Percentiles rank a stretch among this genome's conserved stretches.
phyloP scores from a whole-genome alignment of 2,113 vertebrate genomes.

The Motacilla tschutschensis region DNA sequence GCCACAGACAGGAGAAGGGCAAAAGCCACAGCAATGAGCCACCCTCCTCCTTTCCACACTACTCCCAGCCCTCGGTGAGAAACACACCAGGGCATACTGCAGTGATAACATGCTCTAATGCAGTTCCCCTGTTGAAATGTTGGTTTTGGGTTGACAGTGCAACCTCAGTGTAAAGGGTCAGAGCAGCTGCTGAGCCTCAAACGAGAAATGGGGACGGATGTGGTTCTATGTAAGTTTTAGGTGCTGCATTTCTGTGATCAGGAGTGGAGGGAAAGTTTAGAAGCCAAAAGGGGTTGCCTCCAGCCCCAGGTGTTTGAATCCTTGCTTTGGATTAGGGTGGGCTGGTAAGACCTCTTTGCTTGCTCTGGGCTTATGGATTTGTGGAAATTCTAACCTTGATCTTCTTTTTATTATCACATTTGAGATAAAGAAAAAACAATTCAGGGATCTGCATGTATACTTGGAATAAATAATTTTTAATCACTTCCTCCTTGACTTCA shows the following conservation, averaged over 20 bases:
- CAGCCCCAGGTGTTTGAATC: background rate
- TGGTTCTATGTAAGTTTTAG: background rate
- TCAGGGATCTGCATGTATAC: background rate
- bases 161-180: background rate
- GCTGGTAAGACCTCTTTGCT: background rate
- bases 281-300: background rate
- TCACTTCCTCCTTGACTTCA: constrained; percentile 1
- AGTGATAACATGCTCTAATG: background rate
- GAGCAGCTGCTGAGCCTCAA: background rate
- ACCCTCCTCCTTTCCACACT: rapidly evolving
- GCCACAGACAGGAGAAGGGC: background rate
- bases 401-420: background rate
- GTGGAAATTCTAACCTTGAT: background rate
- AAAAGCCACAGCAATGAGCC: background rate
- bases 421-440: background rate
- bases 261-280: background rate
- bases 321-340: rapidly evolving
- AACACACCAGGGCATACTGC: rapidly evolving
- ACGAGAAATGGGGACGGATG: background rate
- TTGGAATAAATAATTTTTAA: background rate
- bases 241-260: rapidly evolving
- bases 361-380: background rate
- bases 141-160: background rate
- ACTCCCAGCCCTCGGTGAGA: rapidly evolving
- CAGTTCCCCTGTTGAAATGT: background rate